These are phyloP conservation scores for Tuberolachnus salignus DNA, from an alignment of 2,888 invertebrate genomes.

Conservation along the genomic window DNA sequence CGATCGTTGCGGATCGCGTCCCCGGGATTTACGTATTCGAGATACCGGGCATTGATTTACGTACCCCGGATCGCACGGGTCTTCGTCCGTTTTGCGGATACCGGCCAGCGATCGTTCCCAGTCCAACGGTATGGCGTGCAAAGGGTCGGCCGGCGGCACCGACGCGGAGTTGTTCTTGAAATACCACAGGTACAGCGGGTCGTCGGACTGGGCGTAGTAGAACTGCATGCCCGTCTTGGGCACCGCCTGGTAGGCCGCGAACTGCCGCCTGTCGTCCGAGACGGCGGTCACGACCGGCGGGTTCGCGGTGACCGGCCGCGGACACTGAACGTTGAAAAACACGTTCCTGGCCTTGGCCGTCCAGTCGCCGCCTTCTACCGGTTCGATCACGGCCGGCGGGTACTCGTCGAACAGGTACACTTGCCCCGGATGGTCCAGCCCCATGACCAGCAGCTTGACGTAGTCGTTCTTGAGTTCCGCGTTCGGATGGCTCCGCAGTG, in stretches of 20 bases:
- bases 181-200: constrained; percentile 22
- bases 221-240: constrained; percentile 7
- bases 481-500: neutral
- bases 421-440: neutral
- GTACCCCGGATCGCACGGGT: no score
- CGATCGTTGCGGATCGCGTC: no score
- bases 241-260: constrained; percentile 27
- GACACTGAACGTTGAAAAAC: neutral
- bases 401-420: constrained; percentile 8
- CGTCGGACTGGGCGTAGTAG: constrained; percentile 31
- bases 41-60: no score
- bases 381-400: neutral
- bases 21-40: no score
- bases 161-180: neutral
- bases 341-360: neutral
- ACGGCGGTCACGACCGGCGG: constrained; percentile 21
- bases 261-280: constrained; percentile 25
- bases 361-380: constrained; percentile 8
- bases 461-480: neutral
- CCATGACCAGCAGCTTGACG: constrained; percentile 24
- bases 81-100: neutral
- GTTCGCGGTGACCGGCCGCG: neutral
- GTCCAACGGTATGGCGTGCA: constrained; percentile 19
- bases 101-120: constrained; percentile 48
- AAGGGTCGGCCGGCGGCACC: neutral